Evolutionary conservation across 2,113 vertebrate species (phyloP).

Genomic region (Puntigrus tetrazona): DNA sequence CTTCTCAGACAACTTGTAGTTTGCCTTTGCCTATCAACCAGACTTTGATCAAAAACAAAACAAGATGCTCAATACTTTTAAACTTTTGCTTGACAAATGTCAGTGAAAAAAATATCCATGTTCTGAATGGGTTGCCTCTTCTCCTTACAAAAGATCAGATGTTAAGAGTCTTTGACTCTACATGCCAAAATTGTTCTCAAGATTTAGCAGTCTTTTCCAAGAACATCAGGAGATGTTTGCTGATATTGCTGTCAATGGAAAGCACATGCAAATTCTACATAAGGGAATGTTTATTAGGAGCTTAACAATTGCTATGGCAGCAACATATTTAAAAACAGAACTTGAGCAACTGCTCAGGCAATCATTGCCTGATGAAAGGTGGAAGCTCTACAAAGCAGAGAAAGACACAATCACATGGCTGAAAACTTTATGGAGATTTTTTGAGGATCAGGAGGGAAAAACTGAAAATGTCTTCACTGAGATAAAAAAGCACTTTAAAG

Average conservation of each 20-base stretch:
- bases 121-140: constrained; percentile 75
- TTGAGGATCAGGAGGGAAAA: constrained; percentile 52
- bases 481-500: constrained; percentile 59
- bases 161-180: constrained; percentile 69
- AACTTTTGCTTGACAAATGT: constrained; percentile 58
- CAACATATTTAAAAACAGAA: constrained; percentile 60
- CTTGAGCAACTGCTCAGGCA: constrained; percentile 50
- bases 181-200: constrained; percentile 58
- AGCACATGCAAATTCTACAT: constrained; percentile 7
- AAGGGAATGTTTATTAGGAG: not conserved
- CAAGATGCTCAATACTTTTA: constrained; percentile 66
- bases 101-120: accelerated
- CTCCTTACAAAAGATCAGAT: constrained; percentile 75
- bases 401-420: constrained; percentile 63
- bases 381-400: constrained; percentile 55
- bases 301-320: constrained; percentile 63
- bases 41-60: constrained; percentile 67
- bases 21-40: constrained; percentile 71
- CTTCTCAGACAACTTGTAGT: constrained; percentile 44
- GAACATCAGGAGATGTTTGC: constrained; percentile 67
- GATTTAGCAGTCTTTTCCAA: constrained; percentile 65
- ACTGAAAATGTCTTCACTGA: not conserved
- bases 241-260: accelerated
- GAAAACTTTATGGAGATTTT: constrained; percentile 68
- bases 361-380: constrained; percentile 54